Evolutionary conservation across 2,797 vertebrate species (phyloP).

Genomic region (Meriones psammophilus): DNA sequence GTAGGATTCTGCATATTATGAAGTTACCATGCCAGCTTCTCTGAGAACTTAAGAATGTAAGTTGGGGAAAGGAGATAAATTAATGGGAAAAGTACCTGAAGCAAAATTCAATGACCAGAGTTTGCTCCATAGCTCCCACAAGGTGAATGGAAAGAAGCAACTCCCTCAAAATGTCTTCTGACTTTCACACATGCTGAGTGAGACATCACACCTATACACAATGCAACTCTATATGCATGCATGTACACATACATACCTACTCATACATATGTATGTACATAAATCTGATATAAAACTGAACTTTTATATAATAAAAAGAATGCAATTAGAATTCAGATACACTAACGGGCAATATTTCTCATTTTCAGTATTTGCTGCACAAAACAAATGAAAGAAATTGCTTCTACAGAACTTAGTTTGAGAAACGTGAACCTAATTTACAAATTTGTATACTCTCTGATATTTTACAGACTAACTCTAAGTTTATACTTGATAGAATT

Average conservation of each 20-base stretch:
- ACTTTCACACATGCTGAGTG: neutral
- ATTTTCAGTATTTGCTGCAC: neutral
- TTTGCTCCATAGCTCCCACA: neutral
- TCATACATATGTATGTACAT: neutral
- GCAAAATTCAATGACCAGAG: neutral
- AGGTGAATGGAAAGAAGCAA: neutral
- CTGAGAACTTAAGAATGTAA: neutral
- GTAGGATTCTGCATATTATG: neutral
- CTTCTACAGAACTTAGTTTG: conserved; percentile 34
- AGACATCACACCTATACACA: neutral
- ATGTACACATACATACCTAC: neutral
- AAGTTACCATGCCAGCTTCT: conserved; percentile 12
- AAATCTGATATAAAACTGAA: neutral
- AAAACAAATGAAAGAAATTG: conserved; percentile 49
- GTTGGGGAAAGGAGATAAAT: neutral
- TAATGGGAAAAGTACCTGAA: neutral
- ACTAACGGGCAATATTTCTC: neutral
- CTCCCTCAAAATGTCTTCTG: neutral
- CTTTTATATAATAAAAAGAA: neutral
- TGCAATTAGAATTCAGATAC: neutral
- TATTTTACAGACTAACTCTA: conserved; percentile 5
- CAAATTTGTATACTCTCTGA: neutral
- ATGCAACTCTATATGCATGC: too few species aligned
- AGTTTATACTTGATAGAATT: neutral
- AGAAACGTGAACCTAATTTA: conserved; percentile 50